These are phyloP conservation scores for Psilopsiagon aurifrons DNA, from an alignment of 2,113 vertebrate genomes.

Conservation along the genomic window DNA sequence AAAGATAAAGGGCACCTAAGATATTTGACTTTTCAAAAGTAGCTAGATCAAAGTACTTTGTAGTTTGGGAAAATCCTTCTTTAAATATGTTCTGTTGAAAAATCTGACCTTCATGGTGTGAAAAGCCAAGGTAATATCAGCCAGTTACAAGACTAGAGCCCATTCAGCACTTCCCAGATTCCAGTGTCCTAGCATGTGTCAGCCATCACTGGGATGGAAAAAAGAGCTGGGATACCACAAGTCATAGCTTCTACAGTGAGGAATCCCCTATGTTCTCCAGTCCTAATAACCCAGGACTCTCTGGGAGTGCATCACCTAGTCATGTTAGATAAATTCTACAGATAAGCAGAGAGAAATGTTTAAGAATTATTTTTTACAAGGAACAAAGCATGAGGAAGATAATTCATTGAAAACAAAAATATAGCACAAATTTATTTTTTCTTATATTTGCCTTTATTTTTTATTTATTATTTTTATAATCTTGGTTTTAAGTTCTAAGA, in stretches of 20 bases:
- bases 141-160: neutral
- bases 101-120: neutral
- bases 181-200: neutral
- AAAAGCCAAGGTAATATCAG: neutral
- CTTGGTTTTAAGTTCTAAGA: neutral
- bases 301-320: neutral
- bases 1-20: neutral
- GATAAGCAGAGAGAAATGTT: neutral
- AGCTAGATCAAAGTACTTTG: neutral
- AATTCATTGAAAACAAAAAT: neutral
- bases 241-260: neutral
- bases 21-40: neutral
- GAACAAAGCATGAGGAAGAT: neutral
- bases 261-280: neutral
- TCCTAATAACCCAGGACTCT: neutral
- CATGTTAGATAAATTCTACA: rapidly evolving
- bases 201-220: neutral
- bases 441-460: neutral
- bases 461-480: neutral
- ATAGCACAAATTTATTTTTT: rapidly evolving
- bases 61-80: neutral
- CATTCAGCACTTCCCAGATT: neutral
- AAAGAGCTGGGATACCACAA: neutral
- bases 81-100: neutral
- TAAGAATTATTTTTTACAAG: neutral